These are phyloP conservation scores for Centruroides sculpturatus DNA, from an alignment of 1,140 invertebrate species.

Conservation along the genomic window DNA sequence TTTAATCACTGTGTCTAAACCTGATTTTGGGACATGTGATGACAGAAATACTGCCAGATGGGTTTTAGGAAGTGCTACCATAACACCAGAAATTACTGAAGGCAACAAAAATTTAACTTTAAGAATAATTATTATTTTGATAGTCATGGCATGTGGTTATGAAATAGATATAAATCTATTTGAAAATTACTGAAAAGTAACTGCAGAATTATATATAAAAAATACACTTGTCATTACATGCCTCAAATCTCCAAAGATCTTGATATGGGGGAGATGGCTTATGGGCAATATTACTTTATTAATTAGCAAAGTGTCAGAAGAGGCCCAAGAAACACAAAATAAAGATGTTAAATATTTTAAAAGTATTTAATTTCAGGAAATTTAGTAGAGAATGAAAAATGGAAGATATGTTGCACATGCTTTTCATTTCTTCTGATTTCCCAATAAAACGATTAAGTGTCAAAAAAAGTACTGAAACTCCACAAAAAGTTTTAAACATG, in stretches of 20 bases:
- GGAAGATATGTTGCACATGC: too few species aligned
- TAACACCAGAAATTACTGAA: not conserved
- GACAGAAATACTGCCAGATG: not conserved
- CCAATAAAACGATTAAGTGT: too few species aligned
- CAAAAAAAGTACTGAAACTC: too few species aligned
- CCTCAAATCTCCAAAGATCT: not conserved
- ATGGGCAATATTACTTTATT: not conserved
- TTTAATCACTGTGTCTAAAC: not conserved
- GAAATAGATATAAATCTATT: not conserved
- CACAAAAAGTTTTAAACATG: too few species aligned
- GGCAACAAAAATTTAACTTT: not conserved
- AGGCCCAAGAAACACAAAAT: not conserved
- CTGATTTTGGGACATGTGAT: not conserved
- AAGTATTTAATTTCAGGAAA: too few species aligned
- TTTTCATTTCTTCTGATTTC: too few species aligned
- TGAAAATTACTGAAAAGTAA: not conserved
- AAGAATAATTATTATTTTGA: not conserved
- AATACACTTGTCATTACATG: not conserved
- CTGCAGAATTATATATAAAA: not conserved
- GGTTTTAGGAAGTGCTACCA: not conserved
- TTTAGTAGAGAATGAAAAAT: too few species aligned
- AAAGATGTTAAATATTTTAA: too few species aligned
- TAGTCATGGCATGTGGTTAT: not conserved
- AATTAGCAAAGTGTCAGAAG: not conserved
- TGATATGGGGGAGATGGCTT: not conserved